Conservation (phyloP, 2,797 vertebrate species). For the Fratercula arctica region DNA sequence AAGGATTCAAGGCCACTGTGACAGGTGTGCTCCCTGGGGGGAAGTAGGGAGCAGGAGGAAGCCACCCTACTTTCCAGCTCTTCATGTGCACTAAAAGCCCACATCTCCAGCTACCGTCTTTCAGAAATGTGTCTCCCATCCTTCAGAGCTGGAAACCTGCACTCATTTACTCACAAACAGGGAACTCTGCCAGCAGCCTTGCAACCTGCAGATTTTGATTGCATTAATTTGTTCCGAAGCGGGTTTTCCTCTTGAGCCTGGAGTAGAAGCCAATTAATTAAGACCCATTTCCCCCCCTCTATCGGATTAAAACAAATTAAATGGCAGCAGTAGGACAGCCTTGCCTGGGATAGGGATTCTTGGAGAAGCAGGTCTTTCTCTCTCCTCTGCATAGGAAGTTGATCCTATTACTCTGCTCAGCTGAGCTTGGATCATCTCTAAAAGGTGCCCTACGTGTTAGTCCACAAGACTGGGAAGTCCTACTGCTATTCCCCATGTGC, state of each 20-base stretch:
- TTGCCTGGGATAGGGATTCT: background rate
- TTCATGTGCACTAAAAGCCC: background rate
- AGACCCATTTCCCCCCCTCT: background rate
- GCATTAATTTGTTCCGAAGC: constrained; percentile 64
- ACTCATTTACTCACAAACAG: background rate
- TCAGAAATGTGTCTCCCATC: background rate
- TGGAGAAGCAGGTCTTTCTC: background rate
- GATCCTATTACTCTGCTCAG: background rate
- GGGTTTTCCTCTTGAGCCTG: constrained; percentile 60
- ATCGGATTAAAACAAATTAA: constrained; percentile 63
- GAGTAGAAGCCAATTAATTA: constrained; percentile 77
- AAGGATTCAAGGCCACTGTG: background rate
- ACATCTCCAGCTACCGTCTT: fast-evolving
- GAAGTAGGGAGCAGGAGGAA: background rate
- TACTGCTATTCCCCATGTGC: background rate
- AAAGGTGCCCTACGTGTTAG: background rate
- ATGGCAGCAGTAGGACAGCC: constrained; percentile 20
- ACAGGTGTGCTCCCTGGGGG: fast-evolving
- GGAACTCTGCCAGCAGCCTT: constrained; percentile 46
- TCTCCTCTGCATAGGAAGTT: background rate
- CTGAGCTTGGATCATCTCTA: background rate
- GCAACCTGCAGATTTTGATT: constrained; percentile 61
- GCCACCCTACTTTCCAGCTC: background rate
- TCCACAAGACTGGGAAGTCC: background rate
- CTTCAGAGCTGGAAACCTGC: background rate